Percentiles rank a stretch among this genome's conserved stretches.
Conservation (phyloP, 2,797 vertebrate species). For the Vultur gryphus region DNA sequence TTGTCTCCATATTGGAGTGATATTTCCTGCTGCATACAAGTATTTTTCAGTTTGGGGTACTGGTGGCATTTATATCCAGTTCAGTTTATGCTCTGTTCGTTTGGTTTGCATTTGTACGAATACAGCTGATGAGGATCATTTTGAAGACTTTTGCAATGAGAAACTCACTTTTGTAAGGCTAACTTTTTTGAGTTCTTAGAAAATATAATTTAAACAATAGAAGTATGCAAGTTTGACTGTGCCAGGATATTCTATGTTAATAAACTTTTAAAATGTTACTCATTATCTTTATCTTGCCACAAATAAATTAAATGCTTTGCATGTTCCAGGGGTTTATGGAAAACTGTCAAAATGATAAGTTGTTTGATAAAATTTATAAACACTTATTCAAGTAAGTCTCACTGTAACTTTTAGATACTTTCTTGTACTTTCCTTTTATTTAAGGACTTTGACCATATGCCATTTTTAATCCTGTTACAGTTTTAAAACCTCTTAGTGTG, state of each 20-base stretch:
- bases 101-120: background rate
- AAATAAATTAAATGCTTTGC: conserved; percentile 43
- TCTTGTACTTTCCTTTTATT: conserved; percentile 17
- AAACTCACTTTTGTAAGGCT: background rate
- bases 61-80: background rate
- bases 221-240: background rate
- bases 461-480: background rate
- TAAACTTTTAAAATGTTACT: conserved; percentile 22
- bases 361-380: conserved; percentile 47
- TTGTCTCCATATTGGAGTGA: background rate
- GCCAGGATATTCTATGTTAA: conserved; percentile 30
- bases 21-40: background rate
- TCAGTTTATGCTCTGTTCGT: background rate
- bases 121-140: background rate
- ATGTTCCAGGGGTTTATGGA: conserved; percentile 24
- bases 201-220: conserved; percentile 36
- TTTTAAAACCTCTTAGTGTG: conserved; percentile 20
- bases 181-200: background rate
- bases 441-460: background rate
- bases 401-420: conserved; percentile 39
- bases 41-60: background rate
- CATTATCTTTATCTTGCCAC: conserved; percentile 36
- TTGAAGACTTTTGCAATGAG: background rate
- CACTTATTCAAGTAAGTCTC: conserved; percentile 23
- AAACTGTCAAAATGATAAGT: conserved; percentile 54